Conservation (phyloP, 2,888 invertebrate species). For the Nomada ruficornis region DNA sequence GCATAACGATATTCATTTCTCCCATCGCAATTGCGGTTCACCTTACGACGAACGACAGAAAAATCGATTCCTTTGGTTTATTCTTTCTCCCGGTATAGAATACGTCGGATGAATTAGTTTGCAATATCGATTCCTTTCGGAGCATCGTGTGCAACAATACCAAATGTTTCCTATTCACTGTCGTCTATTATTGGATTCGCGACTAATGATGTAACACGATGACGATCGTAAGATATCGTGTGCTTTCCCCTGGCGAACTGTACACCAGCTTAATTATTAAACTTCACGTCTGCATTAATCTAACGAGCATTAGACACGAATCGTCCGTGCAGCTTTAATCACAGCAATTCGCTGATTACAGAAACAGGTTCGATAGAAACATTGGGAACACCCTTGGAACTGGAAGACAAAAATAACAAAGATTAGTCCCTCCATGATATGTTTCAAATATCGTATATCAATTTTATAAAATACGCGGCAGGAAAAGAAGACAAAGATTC, state of each 20-base stretch:
- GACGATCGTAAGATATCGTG: conserved; percentile 4
- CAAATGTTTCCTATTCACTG: conserved; percentile 14
- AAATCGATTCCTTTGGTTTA: conserved; percentile 16
- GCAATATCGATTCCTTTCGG: conserved; percentile 6
- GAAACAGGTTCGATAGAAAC: neutral
- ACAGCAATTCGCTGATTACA: neutral
- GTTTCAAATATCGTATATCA: no score
- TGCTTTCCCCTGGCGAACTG: conserved; percentile 15
- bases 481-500: neutral
- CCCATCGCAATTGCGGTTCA: neutral
- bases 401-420: no score
- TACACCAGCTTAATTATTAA: conserved; percentile 49
- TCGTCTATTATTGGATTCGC: conserved; percentile 32
- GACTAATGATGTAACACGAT: conserved; percentile 39
- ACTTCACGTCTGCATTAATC: conserved; percentile 12
- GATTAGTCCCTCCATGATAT: no score
- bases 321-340: neutral
- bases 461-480: neutral
- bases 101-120: conserved; percentile 4
- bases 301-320: conserved; percentile 8
- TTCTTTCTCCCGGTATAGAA: neutral
- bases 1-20: conserved; percentile 5
- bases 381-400: no score
- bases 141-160: conserved; percentile 1
- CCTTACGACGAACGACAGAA: conserved; percentile 1